Base-by-base conservation (phyloP, 2,888 invertebrate species). In the Acrobasis repandana region DNA sequence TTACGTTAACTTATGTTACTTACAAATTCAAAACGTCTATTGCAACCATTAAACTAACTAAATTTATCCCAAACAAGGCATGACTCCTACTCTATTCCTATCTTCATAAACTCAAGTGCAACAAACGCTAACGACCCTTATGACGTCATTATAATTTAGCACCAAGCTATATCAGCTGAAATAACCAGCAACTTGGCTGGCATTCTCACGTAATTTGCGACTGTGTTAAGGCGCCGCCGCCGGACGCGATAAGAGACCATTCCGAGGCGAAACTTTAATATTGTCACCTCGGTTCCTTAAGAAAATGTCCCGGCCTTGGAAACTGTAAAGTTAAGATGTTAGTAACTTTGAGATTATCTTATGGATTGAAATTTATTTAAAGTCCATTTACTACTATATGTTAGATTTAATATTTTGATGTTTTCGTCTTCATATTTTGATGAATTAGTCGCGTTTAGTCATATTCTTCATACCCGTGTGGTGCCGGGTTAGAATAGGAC, bases 211-310 rank as follows among this genome's bases (percentile, higher is more conserved):
- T 67, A 65, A 70, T 67, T 67, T 66, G 65, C 54, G 61, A 62
- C 62, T 52, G 50, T 56, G 70, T 65, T 67, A 69, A 70, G 68
- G 62, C 66, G 63, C 62, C 67, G 63, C 62, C 67, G 63, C 63
- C 69, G 67, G 67, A 67, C 64, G 62, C 65, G 71, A 71, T 73
- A 77, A 75, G 74, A 74, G 69, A 38, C 67, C 61, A 67, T 72
- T 52, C 72, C 73, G 74, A 61, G 70, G 75, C 58, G 52, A 71
- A 77, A 80, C 71, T 82, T 81, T 76, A 71, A 74, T 76, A 78
- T 72, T 75, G 71, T 72, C 61, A 64, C 58, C 58, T 63, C 62
- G 67, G 63, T 70, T 73, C 70, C 73, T 70, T 71, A 68, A 69
- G 71, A 71, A 70, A 71, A 72, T 69, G 68, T 65, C 63, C 63